Evolutionary conservation across 2,113 vertebrate genomes (phyloP), one percentile per base, ranked within the genome.

Genomic region (Oreochromis spilurus): DNA sequence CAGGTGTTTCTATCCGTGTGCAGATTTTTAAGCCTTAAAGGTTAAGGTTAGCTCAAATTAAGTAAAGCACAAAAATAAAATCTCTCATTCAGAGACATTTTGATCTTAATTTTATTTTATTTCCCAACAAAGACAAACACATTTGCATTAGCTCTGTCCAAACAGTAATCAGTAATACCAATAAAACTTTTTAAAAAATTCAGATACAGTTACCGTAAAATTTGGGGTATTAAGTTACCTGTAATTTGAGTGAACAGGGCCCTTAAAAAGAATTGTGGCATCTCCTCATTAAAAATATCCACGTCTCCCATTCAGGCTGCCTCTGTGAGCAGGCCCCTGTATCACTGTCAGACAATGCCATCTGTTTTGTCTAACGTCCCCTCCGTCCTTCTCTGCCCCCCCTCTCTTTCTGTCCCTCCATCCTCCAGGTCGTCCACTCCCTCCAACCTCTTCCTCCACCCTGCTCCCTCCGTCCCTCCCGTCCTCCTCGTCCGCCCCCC

Each of bases 391-490:
- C 57, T 87, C 67, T 83, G 60, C 58, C 58, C 31, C 40, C 79
- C 81, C 31, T 6, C 65, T 81, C 52, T 80, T 79, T 96, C 96
- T 96, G 92, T 97, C 88, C 97, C 95, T 97, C 94, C 97, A 97
- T 97, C 94, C 96, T 97, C 96, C 97, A 99, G 98, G 98, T 98
- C 97, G 98, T 96, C 97, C 98, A 97, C 97, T 99, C 95, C 98
- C 98, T 97, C 98, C 98, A 95, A 98, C 98, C 96, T 97, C 98
- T 92, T 98, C 98, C 95, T 98, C 98, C 91, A 98, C 98, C 96
- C 97, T 98, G 90, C 98, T 98, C 94, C 98, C 98, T 96, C 98
- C 98, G 91, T 97, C 98, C 94, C 97, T 98, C 88, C 97, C 98
- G 92, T 97, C 98, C 92, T 98, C 98, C 92, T 98, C 98, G 91